Conservation (phyloP, 2,797 vertebrate species). For the Pangasius larnaudii region DNA sequence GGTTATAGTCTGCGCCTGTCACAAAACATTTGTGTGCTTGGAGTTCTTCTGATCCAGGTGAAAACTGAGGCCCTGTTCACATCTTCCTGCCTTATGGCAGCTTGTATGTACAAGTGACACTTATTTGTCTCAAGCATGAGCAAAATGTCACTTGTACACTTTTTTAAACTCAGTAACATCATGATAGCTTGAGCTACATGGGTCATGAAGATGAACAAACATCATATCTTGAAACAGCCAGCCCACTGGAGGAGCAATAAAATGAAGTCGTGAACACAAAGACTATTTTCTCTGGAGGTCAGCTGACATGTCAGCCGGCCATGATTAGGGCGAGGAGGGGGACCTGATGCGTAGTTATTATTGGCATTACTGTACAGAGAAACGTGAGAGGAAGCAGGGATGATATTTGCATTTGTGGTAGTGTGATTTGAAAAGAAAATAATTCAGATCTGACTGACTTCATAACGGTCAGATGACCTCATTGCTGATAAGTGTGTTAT, state of each 20-base stretch:
- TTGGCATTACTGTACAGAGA: not conserved
- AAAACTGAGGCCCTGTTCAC: constrained; percentile 16
- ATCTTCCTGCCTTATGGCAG: not conserved
- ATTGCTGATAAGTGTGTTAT: not conserved
- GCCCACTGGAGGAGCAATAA: not conserved
- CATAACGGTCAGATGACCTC: not conserved
- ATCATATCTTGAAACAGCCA: not conserved
- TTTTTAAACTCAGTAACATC: not conserved
- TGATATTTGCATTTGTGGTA: not conserved
- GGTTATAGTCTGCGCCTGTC: constrained; percentile 2
- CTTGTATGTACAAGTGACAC: not conserved
- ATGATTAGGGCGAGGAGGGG: not conserved
- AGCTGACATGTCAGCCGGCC: not conserved
- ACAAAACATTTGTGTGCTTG: constrained; percentile 21
- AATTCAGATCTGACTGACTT: not conserved
- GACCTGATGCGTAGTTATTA: constrained; percentile 9
- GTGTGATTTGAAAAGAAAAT: not conserved
- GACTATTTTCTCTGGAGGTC: not conserved
- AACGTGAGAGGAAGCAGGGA: not conserved
- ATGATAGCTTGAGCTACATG: not conserved
- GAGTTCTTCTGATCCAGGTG: not conserved
- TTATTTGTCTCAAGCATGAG: not conserved
- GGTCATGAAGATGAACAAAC: not conserved
- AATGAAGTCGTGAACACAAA: not conserved
- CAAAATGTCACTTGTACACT: not conserved